phyloP scores from a whole-genome alignment of 2,113 vertebrate genomes.

The Zosterops japonicus region DNA sequence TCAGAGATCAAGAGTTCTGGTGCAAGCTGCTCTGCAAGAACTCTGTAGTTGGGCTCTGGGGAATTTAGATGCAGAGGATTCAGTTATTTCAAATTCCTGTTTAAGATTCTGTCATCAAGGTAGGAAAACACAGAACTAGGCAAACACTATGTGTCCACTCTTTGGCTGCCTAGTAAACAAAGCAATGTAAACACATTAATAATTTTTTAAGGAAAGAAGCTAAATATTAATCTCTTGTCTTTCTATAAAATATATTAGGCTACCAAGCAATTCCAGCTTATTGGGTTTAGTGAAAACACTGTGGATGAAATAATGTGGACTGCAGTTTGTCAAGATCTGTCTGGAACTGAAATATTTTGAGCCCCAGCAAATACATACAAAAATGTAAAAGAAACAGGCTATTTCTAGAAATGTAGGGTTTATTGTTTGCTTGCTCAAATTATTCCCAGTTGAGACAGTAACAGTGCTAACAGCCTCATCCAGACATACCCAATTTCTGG shows the following conservation, averaged over 20 bases:
- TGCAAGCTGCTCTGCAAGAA: not conserved
- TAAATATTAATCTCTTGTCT: not conserved
- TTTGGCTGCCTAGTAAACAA: not conserved
- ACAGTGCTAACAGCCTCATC: not conserved
- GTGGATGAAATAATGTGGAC: not conserved
- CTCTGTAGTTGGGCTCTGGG: not conserved
- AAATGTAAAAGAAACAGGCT: not conserved
- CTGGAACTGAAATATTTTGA: not conserved
- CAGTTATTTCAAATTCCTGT: not conserved
- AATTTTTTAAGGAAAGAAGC: not conserved
- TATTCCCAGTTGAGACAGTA: not conserved
- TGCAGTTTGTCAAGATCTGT: not conserved
- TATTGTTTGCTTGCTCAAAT: not conserved
- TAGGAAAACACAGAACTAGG: not conserved
- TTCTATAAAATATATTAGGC: not conserved
- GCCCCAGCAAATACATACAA: not conserved
- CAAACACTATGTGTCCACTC: not conserved
- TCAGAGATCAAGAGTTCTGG: not conserved
- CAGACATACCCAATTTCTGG: not conserved
- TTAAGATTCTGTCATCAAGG: not conserved
- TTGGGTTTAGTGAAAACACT: not conserved
- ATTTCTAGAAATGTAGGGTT: not conserved
- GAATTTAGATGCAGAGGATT: not conserved
- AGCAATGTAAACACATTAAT: not conserved
- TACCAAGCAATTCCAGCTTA: not conserved